phyloP scores from a whole-genome alignment of 2,888 invertebrate genomes.

The Andrena bicolor region DNA sequence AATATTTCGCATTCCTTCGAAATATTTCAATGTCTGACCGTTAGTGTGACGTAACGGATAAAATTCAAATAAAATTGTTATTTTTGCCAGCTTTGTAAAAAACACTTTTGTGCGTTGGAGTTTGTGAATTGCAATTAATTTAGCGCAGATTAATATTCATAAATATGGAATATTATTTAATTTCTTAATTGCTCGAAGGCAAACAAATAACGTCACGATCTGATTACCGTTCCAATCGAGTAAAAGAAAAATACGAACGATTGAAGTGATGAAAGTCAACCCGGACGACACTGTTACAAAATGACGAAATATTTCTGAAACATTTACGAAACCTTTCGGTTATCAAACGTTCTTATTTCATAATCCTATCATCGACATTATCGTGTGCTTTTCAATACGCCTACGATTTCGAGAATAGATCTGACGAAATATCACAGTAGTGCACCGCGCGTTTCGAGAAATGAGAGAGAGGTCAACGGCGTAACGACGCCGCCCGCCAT shows the following conservation, averaged over 20 bases:
- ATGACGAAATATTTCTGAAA: neutral
- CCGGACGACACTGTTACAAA: neutral
- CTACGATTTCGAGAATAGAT: neutral
- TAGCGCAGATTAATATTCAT: too few relatives aligned
- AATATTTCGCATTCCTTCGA: neutral
- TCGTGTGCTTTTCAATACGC: neutral
- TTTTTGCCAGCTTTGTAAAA: too few relatives aligned
- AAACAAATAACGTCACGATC: neutral
- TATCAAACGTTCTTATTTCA: neutral
- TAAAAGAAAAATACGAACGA: neutral
- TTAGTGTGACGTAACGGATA: too few relatives aligned
- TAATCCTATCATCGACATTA: neutral
- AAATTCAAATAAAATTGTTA: too few relatives aligned
- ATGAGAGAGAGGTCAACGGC: conserved; percentile 56
- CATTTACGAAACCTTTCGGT: neutral
- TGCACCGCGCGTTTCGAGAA: conserved; percentile 21
- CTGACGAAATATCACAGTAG: conserved; percentile 31
- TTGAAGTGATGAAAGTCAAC: neutral
- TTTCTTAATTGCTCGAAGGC: too few relatives aligned
- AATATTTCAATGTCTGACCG: too few relatives aligned
- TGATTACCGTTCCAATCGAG: neutral
- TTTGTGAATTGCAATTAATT: too few relatives aligned
- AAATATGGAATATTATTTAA: too few relatives aligned
- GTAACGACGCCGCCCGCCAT: conserved; percentile 69
- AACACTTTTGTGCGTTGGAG: too few relatives aligned